These are phyloP conservation scores for Peromyscus aztecus DNA, from an alignment of 2,797 vertebrate species.

Conservation along the genomic window DNA sequence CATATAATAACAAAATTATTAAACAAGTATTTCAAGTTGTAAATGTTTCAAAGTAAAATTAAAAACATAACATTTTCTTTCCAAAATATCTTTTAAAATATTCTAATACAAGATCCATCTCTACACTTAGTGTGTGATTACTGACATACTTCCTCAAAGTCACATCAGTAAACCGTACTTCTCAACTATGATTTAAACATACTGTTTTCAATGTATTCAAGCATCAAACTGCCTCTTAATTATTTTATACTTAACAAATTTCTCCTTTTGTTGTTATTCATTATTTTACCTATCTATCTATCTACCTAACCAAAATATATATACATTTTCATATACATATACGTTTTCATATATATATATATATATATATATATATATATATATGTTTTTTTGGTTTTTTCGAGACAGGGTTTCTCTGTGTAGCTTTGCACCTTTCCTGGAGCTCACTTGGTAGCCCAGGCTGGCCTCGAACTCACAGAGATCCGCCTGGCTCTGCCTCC, in stretches of 20 bases:
- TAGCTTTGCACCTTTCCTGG: too few species aligned
- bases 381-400: too few species aligned
- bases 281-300: neutral
- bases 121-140: neutral
- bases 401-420: too few species aligned
- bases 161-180: too few species aligned
- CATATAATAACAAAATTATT: slow-evolving; percentile 84
- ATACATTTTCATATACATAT: too few species aligned
- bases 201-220: neutral
- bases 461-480: too few species aligned
- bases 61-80: neutral
- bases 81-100: neutral
- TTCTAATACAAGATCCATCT: neutral
- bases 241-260: neutral
- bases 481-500: too few species aligned
- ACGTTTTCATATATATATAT: too few species aligned
- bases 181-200: neutral
- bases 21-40: neutral
- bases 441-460: too few species aligned
- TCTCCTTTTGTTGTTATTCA: neutral
- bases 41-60: neutral
- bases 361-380: too few species aligned
- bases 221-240: neutral
- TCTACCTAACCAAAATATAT: too few species aligned
- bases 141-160: neutral